A percentile compares a stretch with the other conserved stretches of the same genome.
These are phyloP conservation scores for Crypturellus tataupa DNA, from an alignment of 2,797 vertebrate genomes.

Conservation along the genomic window DNA sequence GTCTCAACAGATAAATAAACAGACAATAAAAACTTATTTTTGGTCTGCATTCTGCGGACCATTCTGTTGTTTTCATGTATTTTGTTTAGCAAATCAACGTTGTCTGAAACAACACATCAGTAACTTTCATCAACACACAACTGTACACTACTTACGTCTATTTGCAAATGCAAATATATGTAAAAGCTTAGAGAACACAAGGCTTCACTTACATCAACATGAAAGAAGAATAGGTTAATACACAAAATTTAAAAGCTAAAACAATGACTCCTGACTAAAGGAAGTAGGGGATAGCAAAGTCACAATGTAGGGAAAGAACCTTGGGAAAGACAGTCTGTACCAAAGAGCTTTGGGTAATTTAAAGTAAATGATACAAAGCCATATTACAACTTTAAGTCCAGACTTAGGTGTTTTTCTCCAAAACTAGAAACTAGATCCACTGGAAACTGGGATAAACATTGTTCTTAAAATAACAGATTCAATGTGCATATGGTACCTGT, in stretches of 20 bases:
- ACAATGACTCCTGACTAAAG: neutral
- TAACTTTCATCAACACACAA: too few species aligned
- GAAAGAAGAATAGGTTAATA: neutral
- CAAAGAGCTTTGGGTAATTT: neutral
- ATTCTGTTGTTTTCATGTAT: neutral
- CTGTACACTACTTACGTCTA: too few species aligned
- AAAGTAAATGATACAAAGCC: neutral
- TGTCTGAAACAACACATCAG: too few species aligned
- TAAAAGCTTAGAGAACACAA: too few species aligned
- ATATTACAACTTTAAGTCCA: neutral
- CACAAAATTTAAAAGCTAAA: neutral
- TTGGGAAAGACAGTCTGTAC: neutral
- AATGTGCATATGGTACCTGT: neutral
- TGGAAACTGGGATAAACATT: neutral
- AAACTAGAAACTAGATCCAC: neutral
- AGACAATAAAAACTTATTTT: neutral
- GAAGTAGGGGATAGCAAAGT: neutral
- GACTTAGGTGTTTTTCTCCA: neutral
- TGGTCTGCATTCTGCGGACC: neutral
- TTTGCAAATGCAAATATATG: too few species aligned
- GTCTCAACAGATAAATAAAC: neutral
- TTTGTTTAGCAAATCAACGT: neutral
- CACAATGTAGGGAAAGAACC: neutral
- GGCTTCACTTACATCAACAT: too few species aligned
- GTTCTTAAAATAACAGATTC: neutral